Conservation (phyloP, 2,113 vertebrate genomes). For the Taxidea taxus region DNA sequence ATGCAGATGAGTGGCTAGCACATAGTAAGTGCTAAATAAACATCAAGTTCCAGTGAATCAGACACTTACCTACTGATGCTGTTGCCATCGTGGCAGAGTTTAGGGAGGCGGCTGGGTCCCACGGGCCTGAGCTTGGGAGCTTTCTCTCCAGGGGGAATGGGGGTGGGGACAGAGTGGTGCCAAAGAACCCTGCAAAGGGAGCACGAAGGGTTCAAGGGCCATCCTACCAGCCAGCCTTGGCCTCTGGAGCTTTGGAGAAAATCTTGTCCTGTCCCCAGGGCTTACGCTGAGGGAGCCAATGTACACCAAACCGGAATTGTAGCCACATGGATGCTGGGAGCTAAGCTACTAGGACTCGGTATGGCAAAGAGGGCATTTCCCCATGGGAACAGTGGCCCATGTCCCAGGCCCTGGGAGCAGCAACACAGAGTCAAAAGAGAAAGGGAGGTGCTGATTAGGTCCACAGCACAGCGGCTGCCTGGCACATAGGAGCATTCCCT, state of each 20-base stretch:
- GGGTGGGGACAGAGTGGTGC: slow-evolving; percentile 26
- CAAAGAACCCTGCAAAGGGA: slow-evolving; percentile 65
- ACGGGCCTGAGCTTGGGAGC: background rate
- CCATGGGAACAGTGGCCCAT: background rate
- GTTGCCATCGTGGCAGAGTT: background rate
- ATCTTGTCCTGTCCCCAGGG: background rate
- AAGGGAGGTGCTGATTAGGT: background rate
- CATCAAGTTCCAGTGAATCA: background rate
- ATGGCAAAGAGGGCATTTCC: background rate
- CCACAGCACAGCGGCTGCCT: background rate
- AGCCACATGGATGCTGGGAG: background rate
- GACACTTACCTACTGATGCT: slow-evolving; percentile 48
- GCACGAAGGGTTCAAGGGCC: background rate
- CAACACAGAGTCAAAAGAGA: background rate
- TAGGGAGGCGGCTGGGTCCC: slow-evolving; percentile 12
- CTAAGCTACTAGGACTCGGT: background rate
- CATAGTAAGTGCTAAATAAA: background rate
- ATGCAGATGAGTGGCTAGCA: background rate
- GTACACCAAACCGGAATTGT: background rate
- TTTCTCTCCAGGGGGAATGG: slow-evolving; percentile 23
- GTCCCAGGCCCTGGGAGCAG: background rate
- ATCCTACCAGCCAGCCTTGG: background rate
- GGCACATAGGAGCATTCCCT: background rate
- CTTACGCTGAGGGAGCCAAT: background rate
- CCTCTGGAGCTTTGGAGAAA: background rate